Base-by-base conservation (phyloP, 2,888 invertebrate species). In the Netelia melanura region DNA sequence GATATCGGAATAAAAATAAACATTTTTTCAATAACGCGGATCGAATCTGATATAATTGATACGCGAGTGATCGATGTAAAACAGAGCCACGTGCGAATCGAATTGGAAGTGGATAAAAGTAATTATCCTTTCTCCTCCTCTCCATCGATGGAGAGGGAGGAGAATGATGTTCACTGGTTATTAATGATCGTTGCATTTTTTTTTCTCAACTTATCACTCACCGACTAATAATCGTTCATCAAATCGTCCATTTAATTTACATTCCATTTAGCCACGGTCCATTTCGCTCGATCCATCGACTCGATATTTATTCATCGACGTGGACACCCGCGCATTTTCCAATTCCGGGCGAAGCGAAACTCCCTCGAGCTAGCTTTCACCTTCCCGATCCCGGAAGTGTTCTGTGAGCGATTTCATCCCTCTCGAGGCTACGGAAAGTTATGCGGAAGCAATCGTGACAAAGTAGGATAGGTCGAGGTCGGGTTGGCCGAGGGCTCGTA, bases 391-490 rank as follows among this genome's bases (percentile, higher is more conserved):
- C 38, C 65, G n/a, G 21, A 58, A 68, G 52, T 61, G 48, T 81
- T 43, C 14, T 25, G 17, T 21, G 30, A 74, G 71, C 72, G 58
- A 58, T 67, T 75, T 68, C 81, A 38, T 38, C 38, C 56, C 56
- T 5, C 52, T 67, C 44, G 81, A 21, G 62, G 62, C 43, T 38
- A 70, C 38, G 38, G 38, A 76, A 76, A 75, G 83, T 83, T 83
- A 17, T 71, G 30, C 48, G 48, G 44, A 23, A 76, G 65, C 54
- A 70, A 71, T 65, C 17, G 48, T 43, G 68, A 38, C 48, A 62
- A 71, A 61, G 48, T 58, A 62, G 52, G 68, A 88, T 64, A 76
- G 85, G 79, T 77, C 80, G 72, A 74, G 86, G 72, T 75, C 70
- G 48, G 76, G 83, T 61, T 64, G 30, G 71, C 52, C 14, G 65